Evolutionary conservation across 2,888 invertebrate genomes (phyloP).

Genomic region (Leucozona laternaria): DNA sequence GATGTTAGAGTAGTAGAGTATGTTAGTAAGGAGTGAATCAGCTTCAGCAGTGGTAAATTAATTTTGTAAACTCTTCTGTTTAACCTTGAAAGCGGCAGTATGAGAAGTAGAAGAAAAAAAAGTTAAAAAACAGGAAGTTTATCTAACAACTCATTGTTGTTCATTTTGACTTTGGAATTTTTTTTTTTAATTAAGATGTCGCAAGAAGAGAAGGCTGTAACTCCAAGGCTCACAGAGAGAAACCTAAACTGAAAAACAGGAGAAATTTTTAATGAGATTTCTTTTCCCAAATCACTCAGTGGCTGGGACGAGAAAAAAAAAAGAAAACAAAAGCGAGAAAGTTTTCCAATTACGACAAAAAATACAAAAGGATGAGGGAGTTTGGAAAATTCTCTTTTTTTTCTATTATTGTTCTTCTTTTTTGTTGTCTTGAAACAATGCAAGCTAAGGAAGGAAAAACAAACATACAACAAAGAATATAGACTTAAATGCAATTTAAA

Average conservation of each 20-base stretch:
- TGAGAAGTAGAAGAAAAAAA: conserved; percentile 1
- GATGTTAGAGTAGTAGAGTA: neutral
- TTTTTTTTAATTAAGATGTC: conserved; percentile 71
- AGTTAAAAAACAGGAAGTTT: conserved; percentile 56
- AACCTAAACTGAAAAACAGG: conserved; percentile 9
- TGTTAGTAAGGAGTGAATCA: conserved; percentile 39
- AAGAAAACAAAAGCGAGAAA: conserved; percentile 60
- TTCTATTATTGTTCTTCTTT: neutral
- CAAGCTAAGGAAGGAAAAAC: conserved; percentile 5
- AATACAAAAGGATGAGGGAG: conserved; percentile 22
- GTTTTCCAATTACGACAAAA: conserved; percentile 68
- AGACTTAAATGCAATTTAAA: conserved; percentile 53
- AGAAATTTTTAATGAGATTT: conserved; percentile 72
- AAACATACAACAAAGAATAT: neutral
- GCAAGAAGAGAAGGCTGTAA: conserved; percentile 17
- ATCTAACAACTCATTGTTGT: conserved; percentile 71
- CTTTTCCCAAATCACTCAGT: conserved; percentile 50
- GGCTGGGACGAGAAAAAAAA: neutral
- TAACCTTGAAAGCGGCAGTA: conserved; percentile 55
- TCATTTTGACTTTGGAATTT: conserved; percentile 56
- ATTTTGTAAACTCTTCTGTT: conserved; percentile 66
- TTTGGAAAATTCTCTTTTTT: conserved; percentile 16
- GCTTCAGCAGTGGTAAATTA: conserved; percentile 51
- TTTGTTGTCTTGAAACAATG: conserved; percentile 48
- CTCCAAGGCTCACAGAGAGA: neutral